Evolutionary conservation across 2,888 invertebrate species (phyloP).

Genomic region (Anodontia alba): DNA sequence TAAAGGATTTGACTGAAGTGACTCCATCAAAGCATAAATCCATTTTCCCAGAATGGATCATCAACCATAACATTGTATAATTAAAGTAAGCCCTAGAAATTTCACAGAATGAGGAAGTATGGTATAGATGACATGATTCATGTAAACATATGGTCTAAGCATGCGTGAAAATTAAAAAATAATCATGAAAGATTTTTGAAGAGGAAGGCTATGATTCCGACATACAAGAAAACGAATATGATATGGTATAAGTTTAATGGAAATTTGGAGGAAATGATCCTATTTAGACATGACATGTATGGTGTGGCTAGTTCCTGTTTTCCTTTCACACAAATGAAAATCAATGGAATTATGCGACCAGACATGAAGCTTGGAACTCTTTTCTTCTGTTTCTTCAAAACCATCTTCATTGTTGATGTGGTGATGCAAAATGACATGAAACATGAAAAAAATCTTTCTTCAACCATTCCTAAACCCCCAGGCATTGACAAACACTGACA

Average conservation of each 20-base stretch:
- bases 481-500: background rate
- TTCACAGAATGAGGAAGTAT: too few relatives aligned
- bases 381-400: background rate
- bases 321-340: constrained; percentile 10
- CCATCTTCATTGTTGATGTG: constrained; percentile 25
- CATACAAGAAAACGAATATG: background rate
- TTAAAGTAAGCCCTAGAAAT: too few relatives aligned
- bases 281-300: background rate
- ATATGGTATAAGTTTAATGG: background rate
- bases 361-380: background rate
- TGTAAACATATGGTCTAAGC: background rate
- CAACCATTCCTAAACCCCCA: background rate
- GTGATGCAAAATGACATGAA: constrained; percentile 63
- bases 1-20: too few relatives aligned
- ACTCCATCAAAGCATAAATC: too few relatives aligned
- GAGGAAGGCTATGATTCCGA: background rate
- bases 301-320: constrained; percentile 2
- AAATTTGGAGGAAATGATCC: background rate
- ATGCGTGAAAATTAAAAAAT: constrained; percentile 3
- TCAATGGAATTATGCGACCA: background rate
- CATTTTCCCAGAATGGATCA: too few relatives aligned
- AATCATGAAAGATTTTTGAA: constrained; percentile 8
- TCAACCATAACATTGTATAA: too few relatives aligned
- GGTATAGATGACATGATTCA: background rate
- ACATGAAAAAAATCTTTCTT: constrained; percentile 14